Conservation (phyloP, 2,113 vertebrate species). For the Aspidoscelis tigris region DNA sequence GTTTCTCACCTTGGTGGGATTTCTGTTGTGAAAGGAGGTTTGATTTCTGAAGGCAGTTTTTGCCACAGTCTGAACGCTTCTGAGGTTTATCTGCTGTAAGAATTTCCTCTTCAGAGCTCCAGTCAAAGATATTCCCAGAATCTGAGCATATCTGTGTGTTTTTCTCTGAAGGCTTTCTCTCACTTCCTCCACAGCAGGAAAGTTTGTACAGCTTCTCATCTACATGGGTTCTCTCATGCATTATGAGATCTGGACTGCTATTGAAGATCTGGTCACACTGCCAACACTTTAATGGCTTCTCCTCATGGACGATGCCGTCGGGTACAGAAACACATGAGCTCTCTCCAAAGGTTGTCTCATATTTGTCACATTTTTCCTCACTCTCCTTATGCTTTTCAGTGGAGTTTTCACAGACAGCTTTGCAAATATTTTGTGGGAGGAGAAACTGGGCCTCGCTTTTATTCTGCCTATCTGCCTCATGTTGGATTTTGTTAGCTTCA, state of each 20-base stretch:
- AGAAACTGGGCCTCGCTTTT: neutral
- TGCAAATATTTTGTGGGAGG: neutral
- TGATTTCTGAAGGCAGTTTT: slow-evolving; percentile 46
- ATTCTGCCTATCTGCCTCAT: neutral
- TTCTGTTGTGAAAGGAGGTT: slow-evolving; percentile 51
- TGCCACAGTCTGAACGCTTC: slow-evolving; percentile 46
- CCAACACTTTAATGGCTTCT: slow-evolving; percentile 45
- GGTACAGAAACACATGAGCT: neutral
- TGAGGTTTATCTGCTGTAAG: slow-evolving; percentile 35
- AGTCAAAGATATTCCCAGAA: slow-evolving; percentile 56
- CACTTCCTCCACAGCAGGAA: slow-evolving; percentile 63
- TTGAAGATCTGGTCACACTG: slow-evolving; percentile 85
- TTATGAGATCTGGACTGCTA: slow-evolving; percentile 82
- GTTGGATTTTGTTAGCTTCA: neutral
- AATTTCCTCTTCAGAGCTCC: slow-evolving; percentile 50
- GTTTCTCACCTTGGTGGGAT: slow-evolving; percentile 35
- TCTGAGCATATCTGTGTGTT: slow-evolving; percentile 49
- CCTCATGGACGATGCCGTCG: slow-evolving; percentile 29
- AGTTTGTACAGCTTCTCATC: slow-evolving; percentile 83
- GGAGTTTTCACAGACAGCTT: neutral
- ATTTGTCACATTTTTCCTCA: neutral
- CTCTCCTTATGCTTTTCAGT: neutral
- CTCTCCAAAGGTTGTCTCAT: neutral
- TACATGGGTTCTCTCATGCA: slow-evolving; percentile 84
- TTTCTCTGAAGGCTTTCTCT: slow-evolving; percentile 53